A percentile compares a stretch with the other conserved stretches of the same genome.
Evolutionary conservation across 2,113 vertebrate genomes (phyloP).

Genomic region (Tiliqua scincoides): DNA sequence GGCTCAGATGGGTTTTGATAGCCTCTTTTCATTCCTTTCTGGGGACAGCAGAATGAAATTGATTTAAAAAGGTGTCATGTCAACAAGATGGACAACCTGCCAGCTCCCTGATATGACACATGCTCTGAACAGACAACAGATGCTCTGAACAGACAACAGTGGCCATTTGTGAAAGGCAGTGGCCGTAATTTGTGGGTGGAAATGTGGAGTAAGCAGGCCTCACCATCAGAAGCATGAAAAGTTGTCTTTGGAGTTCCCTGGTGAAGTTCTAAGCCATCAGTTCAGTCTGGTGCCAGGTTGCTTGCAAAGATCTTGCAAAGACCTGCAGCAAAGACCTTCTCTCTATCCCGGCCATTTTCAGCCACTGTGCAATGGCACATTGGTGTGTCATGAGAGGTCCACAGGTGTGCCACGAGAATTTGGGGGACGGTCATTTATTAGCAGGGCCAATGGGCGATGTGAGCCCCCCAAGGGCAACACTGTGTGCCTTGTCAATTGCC

Average conservation of each 20-base stretch:
- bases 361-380: no score
- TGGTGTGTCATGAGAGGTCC: no score
- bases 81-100: not conserved
- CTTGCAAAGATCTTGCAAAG: no score
- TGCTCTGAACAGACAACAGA: not conserved
- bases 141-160: not conserved
- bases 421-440: no score
- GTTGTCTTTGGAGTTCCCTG: accelerated
- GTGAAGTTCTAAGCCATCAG: not conserved
- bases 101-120: not conserved
- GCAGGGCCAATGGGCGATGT: no score
- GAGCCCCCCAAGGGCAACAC: no score
- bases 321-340: no score
- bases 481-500: no score
- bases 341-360: no score
- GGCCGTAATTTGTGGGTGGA: accelerated
- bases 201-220: not conserved
- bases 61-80: not conserved
- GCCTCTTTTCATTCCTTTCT: constrained; percentile 1
- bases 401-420: no score
- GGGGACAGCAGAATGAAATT: not conserved
- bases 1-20: constrained; percentile 3
- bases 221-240: accelerated
- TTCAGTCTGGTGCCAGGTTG: not conserved
- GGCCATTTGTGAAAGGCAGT: accelerated